Base-by-base conservation (phyloP, 1,140 invertebrate species). In the Panagrolaimus sp. region DNA sequence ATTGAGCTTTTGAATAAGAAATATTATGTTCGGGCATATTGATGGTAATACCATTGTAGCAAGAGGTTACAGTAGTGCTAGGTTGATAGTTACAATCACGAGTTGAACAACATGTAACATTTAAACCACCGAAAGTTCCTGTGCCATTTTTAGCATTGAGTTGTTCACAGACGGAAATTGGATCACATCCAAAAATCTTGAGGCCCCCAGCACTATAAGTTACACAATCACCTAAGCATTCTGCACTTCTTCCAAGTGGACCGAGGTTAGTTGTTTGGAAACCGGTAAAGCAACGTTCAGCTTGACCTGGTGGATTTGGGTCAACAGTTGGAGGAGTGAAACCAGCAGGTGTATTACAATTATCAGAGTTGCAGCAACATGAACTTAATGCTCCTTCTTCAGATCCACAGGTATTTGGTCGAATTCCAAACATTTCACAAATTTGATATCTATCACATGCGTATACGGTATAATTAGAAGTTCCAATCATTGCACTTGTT, bases 251-350 rank as follows among this genome's bases (percentile, higher is more conserved):
- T 9, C 51, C 51, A 2, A 57, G 16, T 9, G 51, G 51, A 0
- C 51, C 51, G 27, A 57, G 51, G n/a, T 27, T 57, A 9, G 51
- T 11, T 20, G 27, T 20, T 25, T 20, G 20, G 51, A 57, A 57
- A 1, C 51, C 51, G 27, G 9, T 57, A 27, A 57, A 57, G 51
- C 51, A 57, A 23, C 51, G 51, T 57, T 57, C 51, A 20, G 51
- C 51, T 57, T 57, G 11, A 25, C 11, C 14, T 20, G 27, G 20
- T 27, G 51, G 51, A 27, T 25, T 25, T 20, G 51, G 51, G 5
- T 57, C 51, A 57, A 57, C 27, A 16, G 51, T 57, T 1, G 51
- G 51, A 4, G 51, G 51, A 20, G 20, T 57, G 20, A 57, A 57
- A 13, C 27, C 51, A 27, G 51, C 14, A 5, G 51, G 51, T 0